Evolutionary conservation across 2,888 invertebrate genomes (phyloP).

Genomic region (Troglohyphantes excavatus): DNA sequence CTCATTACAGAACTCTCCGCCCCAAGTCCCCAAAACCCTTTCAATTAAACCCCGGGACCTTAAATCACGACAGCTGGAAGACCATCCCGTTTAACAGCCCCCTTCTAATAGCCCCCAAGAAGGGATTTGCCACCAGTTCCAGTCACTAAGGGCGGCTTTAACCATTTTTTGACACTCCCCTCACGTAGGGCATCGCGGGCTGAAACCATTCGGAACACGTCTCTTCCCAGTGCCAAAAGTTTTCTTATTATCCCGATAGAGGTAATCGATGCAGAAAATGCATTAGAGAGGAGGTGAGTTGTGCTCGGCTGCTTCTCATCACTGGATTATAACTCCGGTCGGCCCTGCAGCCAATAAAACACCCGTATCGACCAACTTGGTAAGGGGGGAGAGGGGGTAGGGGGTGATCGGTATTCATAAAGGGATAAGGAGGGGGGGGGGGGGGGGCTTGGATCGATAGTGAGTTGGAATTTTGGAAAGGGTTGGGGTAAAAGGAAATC

Average conservation of each 20-base stretch:
- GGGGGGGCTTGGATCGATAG: no score
- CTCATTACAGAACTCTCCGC: not conserved
- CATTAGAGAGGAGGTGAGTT: constrained; percentile 42
- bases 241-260: constrained; percentile 77
- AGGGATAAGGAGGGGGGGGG: no score
- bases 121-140: not conserved
- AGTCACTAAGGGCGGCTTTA: not conserved
- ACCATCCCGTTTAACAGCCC: constrained; percentile 47
- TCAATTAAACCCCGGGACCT: constrained; percentile 31
- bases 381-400: no score
- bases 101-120: constrained; percentile 24
- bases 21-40: no score
- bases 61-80: constrained; percentile 22
- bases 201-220: constrained; percentile 67
- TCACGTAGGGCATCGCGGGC: constrained; percentile 69
- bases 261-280: constrained; percentile 78
- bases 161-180: constrained; percentile 70
- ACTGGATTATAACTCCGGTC: constrained; percentile 72
- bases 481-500: no score
- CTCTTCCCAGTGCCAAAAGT: constrained; percentile 60
- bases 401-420: no score
- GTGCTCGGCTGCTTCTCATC: constrained; percentile 73
- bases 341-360: constrained; percentile 68
- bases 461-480: no score
- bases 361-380: constrained; percentile 58